These are phyloP conservation scores for Metellina segmentata DNA, from an alignment of 2,888 invertebrate species.

Conservation along the genomic window DNA sequence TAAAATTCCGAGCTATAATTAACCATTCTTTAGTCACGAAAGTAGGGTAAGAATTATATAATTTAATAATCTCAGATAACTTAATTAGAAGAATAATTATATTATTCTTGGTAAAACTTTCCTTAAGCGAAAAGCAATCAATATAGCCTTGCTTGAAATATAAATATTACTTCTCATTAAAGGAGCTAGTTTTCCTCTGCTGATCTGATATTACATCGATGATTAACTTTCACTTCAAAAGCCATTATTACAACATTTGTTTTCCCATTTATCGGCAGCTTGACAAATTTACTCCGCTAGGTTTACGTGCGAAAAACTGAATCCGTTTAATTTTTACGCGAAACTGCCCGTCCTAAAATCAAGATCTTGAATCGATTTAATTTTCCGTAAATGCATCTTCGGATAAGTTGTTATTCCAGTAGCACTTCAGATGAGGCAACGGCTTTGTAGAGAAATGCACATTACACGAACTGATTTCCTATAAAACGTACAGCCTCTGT, in stretches of 20 bases:
- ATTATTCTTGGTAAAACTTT: background rate
- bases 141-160: background rate
- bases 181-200: background rate
- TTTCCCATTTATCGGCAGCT: background rate
- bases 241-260: background rate
- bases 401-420: background rate
- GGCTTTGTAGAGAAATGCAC: background rate
- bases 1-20: too few species aligned
- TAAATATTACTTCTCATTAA: background rate
- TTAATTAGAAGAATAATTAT: too few species aligned
- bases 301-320: background rate
- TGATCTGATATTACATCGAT: background rate
- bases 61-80: too few species aligned
- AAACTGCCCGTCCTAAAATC: background rate
- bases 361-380: background rate
- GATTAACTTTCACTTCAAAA: background rate
- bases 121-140: background rate
- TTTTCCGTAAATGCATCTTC: background rate
- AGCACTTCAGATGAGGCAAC: background rate
- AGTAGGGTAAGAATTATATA: too few species aligned
- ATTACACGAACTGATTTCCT: background rate
- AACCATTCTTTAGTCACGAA: too few species aligned
- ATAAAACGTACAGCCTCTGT: background rate
- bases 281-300: background rate
- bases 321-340: background rate